Evolutionary conservation across 2,113 vertebrate species (phyloP), one percentile per base, ranked within the genome.

Genomic region (Butastur rufipennis): DNA sequence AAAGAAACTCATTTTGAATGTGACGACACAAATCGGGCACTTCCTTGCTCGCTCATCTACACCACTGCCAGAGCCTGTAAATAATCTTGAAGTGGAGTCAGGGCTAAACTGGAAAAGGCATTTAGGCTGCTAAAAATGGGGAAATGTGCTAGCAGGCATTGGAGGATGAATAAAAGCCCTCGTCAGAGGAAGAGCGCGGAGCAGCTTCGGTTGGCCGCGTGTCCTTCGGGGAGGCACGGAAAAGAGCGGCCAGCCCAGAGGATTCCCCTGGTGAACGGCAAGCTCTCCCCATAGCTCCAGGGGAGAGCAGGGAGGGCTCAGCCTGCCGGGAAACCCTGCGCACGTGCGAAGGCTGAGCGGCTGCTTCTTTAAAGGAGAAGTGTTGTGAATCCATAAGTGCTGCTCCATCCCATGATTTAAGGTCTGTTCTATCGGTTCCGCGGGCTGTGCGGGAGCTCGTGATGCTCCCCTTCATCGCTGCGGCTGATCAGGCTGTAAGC

Each of bases 81-180:
- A 93, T 86, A 78, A 94, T 74, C 67, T 88, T 88, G 71, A 86
- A 91, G 81, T 31, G 32, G 82, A 92, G 32, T 82, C 72, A 86
- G 18, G 31, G 42, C 55, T 88, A 90, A 93, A 83, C 50, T 93
- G 85, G 90, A 94, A 95, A 97, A 97, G 72, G 18, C 59, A 67
- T 90, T 92, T 90, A 67, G 48, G 48, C 67, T 80, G 92, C 90
- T 94, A 88, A 90, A 96, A 96, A 83, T 80, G 65, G 72, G 61
- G 89, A 94, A 75, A 75, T 36, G 62, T 32, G 32, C 50, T 91
- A 93, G 65, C 26, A 93, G 31, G 43, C 65, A 61, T 87, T 89
- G 40, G 79, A 65, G 84, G 93, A 94, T 67, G 77, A 96, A 17
- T 84, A 75, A 81, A 48, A 81, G 73, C 52, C 68, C 86, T 95